Evolutionary conservation across 2,113 vertebrate species (phyloP).

Genomic region (Terrapene triunguis): DNA sequence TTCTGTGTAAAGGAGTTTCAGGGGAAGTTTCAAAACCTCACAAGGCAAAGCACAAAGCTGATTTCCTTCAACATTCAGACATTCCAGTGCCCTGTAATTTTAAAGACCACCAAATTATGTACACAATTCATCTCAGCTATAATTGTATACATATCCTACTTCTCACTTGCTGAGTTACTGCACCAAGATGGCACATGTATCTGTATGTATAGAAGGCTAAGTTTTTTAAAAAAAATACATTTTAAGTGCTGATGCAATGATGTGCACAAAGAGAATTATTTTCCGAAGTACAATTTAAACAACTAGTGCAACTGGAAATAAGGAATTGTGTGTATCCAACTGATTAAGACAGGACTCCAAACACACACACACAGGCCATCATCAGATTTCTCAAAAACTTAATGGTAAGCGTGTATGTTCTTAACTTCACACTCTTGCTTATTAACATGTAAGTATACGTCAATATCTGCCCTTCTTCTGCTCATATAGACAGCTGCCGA

Average conservation of each 20-base stretch:
- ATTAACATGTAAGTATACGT: background rate
- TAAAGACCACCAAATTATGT: background rate
- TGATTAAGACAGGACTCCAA: background rate
- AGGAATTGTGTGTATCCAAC: background rate
- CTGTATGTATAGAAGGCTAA: background rate
- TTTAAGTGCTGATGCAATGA: accelerated
- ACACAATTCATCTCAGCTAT: background rate
- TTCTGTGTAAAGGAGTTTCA: constrained; percentile 55
- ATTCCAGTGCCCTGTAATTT: constrained; percentile 62
- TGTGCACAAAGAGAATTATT: background rate
- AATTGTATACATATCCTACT: background rate
- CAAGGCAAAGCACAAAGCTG: constrained; percentile 60
- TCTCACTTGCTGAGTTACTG: background rate
- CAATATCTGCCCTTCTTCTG: background rate
- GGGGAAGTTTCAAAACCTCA: constrained; percentile 65
- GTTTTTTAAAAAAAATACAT: background rate
- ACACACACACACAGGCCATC: background rate
- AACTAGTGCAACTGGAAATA: background rate
- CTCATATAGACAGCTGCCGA: background rate
- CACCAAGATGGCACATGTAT: background rate
- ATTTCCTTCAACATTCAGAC: constrained; percentile 67
- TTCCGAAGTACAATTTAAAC: background rate
- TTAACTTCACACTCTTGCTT: background rate
- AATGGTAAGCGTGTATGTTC: background rate
- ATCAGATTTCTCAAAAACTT: background rate